These are phyloP conservation scores for Clarias laeviceps DNA, from an alignment of 2,797 vertebrate species.

Conservation along the genomic window DNA sequence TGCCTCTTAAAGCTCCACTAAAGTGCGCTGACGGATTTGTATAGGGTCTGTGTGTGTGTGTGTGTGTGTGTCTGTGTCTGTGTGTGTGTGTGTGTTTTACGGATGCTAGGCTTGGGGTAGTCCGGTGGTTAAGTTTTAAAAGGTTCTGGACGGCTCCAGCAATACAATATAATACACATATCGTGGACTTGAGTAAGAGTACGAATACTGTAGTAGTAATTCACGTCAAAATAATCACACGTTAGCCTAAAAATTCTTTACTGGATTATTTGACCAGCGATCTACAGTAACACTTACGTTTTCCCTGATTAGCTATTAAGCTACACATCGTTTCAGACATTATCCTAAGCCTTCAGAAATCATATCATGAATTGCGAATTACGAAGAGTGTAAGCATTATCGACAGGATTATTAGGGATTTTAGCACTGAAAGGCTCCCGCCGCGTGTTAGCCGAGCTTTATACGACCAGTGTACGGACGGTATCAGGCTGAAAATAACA, in stretches of 20 bases:
- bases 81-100: not conserved
- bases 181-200: not conserved
- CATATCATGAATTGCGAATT: not conserved
- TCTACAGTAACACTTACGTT: not conserved
- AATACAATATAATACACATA: not conserved
- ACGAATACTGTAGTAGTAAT: not conserved
- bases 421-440: not conserved
- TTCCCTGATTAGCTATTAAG: not conserved
- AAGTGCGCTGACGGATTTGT: not conserved
- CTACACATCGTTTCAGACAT: not conserved
- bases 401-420: not conserved
- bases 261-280: not conserved
- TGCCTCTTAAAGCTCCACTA: not conserved
- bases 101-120: not conserved
- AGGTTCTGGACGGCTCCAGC: not conserved
- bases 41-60: not conserved
- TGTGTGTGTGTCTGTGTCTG: not conserved
- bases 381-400: not conserved
- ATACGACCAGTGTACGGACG: not conserved
- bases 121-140: not conserved
- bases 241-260: not conserved
- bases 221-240: not conserved
- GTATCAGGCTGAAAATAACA: not conserved
- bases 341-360: not conserved
- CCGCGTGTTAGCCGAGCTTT: not conserved